These are phyloP conservation scores for Hirtodrosophila alboralis DNA, from an alignment of 2,888 invertebrate genomes.

Conservation along the genomic window DNA sequence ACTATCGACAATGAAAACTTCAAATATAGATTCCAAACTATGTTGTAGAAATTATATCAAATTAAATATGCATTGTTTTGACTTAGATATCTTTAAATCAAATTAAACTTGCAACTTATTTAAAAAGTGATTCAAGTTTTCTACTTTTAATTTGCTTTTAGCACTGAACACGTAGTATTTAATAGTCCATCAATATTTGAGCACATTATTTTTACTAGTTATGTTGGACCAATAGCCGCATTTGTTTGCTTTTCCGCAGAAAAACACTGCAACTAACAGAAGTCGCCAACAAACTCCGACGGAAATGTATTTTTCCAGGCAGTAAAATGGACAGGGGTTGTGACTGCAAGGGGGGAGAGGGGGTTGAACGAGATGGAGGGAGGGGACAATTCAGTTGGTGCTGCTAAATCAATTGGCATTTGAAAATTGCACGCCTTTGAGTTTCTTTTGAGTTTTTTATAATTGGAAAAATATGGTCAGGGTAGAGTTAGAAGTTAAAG, in stretches of 20 bases:
- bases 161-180: conserved; percentile 14
- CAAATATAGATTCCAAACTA: too few relatives aligned
- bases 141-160: too few relatives aligned
- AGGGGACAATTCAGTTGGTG: conserved; percentile 14
- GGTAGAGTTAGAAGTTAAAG: conserved; percentile 1
- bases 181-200: conserved; percentile 2
- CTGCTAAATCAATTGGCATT: conserved; percentile 76
- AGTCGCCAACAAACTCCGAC: conserved; percentile 47
- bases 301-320: conserved; percentile 49
- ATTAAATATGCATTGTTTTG: too few relatives aligned
- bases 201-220: conserved; percentile 12
- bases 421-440: conserved; percentile 75
- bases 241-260: conserved; percentile 51
- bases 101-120: too few relatives aligned
- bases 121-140: too few relatives aligned
- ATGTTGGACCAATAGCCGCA: conserved; percentile 47
- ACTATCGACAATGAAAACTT: too few relatives aligned
- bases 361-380: not conserved
- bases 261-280: conserved; percentile 62
- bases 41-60: too few relatives aligned
- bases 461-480: conserved; percentile 70
- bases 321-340: not conserved
- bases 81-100: too few relatives aligned
- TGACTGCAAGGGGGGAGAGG: not conserved
- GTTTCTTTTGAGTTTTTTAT: conserved; percentile 64